Percentiles rank a stretch among this genome's conserved stretches.
Evolutionary conservation across 2,113 vertebrate species (phyloP).

Genomic region (Leuciscus idus): DNA sequence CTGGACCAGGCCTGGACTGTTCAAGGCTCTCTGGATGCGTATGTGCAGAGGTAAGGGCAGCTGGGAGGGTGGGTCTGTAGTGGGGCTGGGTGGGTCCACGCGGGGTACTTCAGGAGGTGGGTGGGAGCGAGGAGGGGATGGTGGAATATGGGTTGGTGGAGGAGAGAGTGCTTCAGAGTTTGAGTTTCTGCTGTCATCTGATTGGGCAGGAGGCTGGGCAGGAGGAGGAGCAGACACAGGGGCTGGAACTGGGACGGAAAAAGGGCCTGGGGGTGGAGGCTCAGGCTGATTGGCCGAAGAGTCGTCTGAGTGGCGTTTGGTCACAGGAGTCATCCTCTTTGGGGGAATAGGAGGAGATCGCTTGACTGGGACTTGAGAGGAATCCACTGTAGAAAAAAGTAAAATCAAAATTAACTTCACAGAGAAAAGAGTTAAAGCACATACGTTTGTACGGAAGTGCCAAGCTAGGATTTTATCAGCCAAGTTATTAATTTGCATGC

Average conservation of each 20-base stretch:
- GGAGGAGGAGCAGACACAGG: constrained; percentile 52
- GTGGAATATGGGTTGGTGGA: constrained; percentile 72
- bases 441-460: neutral
- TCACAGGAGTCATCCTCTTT: constrained; percentile 81
- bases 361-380: constrained; percentile 78
- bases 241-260: constrained; percentile 52
- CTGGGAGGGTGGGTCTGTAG: constrained; percentile 73
- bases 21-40: constrained; percentile 89
- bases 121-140: constrained; percentile 65
- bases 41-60: constrained; percentile 86
- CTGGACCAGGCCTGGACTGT: constrained; percentile 77
- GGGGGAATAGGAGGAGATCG: constrained; percentile 89
- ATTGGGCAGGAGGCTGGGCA: constrained; percentile 51
- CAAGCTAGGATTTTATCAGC: constrained; percentile 1
- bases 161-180: constrained; percentile 35
- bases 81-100: constrained; percentile 63
- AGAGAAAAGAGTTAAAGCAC: neutral
- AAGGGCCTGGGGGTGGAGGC: constrained; percentile 44
- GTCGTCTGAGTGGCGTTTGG: constrained; percentile 65
- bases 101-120: constrained; percentile 46
- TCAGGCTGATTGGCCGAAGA: constrained; percentile 64
- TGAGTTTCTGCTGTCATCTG: constrained; percentile 42
- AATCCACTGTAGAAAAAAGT: constrained; percentile 76
- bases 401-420: neutral
- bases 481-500: neutral